Evolutionary conservation across 2,797 vertebrate species (phyloP).

Genomic region (Syngnathus acus): DNA sequence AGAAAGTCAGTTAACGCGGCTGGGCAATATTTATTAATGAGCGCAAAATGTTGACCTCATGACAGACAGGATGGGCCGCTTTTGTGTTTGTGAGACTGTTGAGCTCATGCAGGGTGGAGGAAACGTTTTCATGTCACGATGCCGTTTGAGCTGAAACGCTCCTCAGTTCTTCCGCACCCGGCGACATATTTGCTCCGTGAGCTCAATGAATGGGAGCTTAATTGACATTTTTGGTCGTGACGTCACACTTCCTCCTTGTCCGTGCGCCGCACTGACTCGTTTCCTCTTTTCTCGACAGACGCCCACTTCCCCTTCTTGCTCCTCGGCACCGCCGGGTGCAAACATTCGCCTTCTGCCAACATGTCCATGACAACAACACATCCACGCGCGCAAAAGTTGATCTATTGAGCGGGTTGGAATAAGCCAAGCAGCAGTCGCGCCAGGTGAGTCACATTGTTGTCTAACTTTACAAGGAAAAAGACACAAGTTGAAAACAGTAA

Average conservation of each 20-base stretch:
- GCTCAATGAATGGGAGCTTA: not conserved
- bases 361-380: not conserved
- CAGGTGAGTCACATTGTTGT: not conserved
- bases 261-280: constrained; percentile 28
- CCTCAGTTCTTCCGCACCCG: not conserved
- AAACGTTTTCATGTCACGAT: constrained; percentile 13
- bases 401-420: not conserved
- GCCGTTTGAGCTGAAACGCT: not conserved
- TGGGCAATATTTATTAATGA: too few relatives aligned
- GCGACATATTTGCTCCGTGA: not conserved
- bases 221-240: not conserved
- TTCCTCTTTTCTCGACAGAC: constrained; percentile 70
- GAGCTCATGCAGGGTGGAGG: constrained; percentile 54
- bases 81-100: constrained; percentile 24
- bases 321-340: constrained; percentile 26
- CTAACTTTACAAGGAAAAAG: not conserved
- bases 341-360: not conserved
- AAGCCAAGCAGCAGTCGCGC: not conserved
- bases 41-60: not conserved
- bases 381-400: not conserved
- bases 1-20: too few relatives aligned
- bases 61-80: constrained; percentile 11
- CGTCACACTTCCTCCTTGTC: not conserved
- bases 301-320: constrained; percentile 74
- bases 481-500: not conserved